Evolutionary conservation across 2,113 vertebrate species (phyloP), one percentile per base, ranked within the genome.

Genomic region (Origma solitaria): DNA sequence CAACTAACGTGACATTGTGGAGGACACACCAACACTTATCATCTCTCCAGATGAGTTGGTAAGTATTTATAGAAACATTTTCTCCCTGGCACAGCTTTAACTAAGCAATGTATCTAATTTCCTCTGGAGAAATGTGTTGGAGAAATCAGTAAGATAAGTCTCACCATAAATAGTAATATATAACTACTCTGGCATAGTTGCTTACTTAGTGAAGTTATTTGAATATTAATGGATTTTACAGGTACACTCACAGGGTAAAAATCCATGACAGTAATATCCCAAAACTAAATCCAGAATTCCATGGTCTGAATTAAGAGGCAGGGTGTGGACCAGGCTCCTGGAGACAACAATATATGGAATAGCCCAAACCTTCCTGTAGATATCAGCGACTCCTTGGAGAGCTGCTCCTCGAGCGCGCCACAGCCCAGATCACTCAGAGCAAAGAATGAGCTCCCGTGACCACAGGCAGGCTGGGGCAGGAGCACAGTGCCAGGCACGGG

Each of bases 1-100:
- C 76, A 95, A 83, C 80, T 90, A 87, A 65, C 18, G 1, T 47
- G 96, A 94, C 96, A 96, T 95, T 95, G 96, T 88, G 94, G 97
- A 98, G 97, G 97, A 96, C 94, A 18, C 21, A 80, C 92, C 91
- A 50, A 86, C 60, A 92, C 93, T 89, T 96, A 90, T 92, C 95
- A 96, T 94, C 88, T 97, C 94, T 94, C 93, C 94, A 95, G 96
- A 95, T 92, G 96, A 97, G 94, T 90, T 97, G 92, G 97, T 96
- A 96, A 96, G 97, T 97, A 97, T 98, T 97, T 97, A 98, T 96
- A 95, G 97, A 97, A 97, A 88, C 83, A 87, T 97, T 95, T 96
- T 85, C 96, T 97, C 93, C 94, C 78, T 96, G 95, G 95, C 96
- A 96, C 88, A 78, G 91, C 94, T 96, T 97, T 94, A 96, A 95